Conservation (phyloP, 1,140 invertebrate genomes). For the Hetaerina americana region DNA sequence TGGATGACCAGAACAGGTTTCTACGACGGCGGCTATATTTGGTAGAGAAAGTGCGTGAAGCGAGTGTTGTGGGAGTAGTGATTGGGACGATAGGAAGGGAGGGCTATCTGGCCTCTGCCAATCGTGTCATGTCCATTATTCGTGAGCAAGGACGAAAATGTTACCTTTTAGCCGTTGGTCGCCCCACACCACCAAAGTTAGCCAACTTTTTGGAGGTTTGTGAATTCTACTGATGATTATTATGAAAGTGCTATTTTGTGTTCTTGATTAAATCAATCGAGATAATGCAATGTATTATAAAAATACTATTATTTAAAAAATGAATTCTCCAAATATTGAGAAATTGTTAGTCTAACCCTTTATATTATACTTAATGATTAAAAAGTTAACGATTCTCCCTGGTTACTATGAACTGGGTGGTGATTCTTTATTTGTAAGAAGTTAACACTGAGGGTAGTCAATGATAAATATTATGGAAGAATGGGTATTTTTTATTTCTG, state of each 20-base stretch:
- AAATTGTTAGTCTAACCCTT: no score
- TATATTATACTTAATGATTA: no score
- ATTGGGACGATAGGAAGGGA: slow-evolving; percentile 74
- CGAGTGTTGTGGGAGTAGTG: slow-evolving; percentile 71
- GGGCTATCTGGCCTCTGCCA: slow-evolving; percentile 66
- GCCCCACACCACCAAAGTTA: slow-evolving; percentile 81
- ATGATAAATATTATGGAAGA: no score
- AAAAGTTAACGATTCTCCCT: no score
- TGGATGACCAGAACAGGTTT: slow-evolving; percentile 19
- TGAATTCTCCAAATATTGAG: no score
- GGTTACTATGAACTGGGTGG: no score
- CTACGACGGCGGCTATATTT: slow-evolving; percentile 69
- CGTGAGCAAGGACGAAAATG: slow-evolving; percentile 65
- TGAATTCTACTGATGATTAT: slow-evolving; percentile 7
- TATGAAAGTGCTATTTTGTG: background rate
- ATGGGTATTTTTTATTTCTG: no score
- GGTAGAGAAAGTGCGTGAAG: slow-evolving; percentile 81
- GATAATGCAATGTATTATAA: no score
- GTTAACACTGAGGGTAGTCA: no score
- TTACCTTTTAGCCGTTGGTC: slow-evolving; percentile 85
- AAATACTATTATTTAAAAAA: no score
- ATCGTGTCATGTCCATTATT: slow-evolving; percentile 55
- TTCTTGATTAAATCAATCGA: no score
- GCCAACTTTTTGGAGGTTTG: slow-evolving; percentile 81
- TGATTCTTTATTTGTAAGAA: no score